Evolutionary conservation across 2,797 vertebrate species (phyloP), one percentile per base, ranked within the genome.

Genomic region (Alectoris magna): DNA sequence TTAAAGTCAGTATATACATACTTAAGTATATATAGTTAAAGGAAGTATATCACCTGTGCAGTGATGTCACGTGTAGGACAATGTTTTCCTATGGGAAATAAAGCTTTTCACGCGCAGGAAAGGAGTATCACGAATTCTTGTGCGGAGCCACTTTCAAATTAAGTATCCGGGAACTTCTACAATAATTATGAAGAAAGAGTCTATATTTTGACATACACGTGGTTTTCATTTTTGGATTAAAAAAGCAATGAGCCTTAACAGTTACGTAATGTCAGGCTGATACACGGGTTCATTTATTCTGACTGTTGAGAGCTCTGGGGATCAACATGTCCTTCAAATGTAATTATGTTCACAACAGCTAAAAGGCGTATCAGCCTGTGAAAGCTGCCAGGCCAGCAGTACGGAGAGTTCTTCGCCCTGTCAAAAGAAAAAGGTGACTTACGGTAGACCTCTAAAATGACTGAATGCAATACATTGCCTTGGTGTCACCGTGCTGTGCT

Each of bases 331-430:
- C 88, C 80, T 89, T 86, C 78, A 38, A 38, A 55, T 19, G 48
- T 36, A 73, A 27, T 89, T 66, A 38, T 23, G 39, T n/a, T 17
- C 27, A 4, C 56, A 41, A 11, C 15, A 34, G 70, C 73, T 70
- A 43, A 53, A 58, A 81, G 90, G 87, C 49, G 34, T 70, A 75
- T 72, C 24, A 23, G 71, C 29, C 67, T 48, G 23, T 46, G 69
- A 84, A 67, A 91, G 79, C 4, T 84, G 94, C 87, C n/a, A 70
- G 4, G 80, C 21, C 26, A 84, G 84, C 89, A 68, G 68, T 31
- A 81, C 41, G n/a, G 49, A n/a, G 49, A 66, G 84, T 36, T 69
- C 84, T 14, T 10, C 80, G 68, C 75, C 68, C 69, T 44, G 38
- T 10, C 55, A 85, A 62, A 77, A 62, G 34, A 39, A 38, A 53